Evolutionary conservation across 2,797 vertebrate genomes (phyloP).

Genomic region (Crocidura indochinensis): DNA sequence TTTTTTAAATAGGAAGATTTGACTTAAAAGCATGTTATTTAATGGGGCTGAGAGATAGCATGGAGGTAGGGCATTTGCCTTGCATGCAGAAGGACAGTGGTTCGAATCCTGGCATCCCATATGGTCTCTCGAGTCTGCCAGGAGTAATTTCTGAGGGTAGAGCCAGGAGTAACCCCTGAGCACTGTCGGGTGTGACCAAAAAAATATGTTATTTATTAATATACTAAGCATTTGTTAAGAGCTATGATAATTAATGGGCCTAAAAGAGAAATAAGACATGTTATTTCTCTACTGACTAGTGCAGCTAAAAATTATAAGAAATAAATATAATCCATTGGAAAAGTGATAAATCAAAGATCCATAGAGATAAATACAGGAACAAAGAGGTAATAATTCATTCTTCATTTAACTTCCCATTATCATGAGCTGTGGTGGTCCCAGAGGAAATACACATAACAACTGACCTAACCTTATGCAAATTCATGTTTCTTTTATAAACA

Average conservation of each 20-base stretch:
- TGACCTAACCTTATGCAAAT: background rate
- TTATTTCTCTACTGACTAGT: background rate
- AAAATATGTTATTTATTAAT: background rate
- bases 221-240: slow-evolving; percentile 14
- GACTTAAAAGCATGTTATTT: slow-evolving; percentile 56
- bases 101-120: too few relatives aligned
- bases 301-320: slow-evolving; percentile 35
- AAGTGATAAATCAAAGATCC: slow-evolving; percentile 42
- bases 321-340: slow-evolving; percentile 18
- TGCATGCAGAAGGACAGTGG: too few relatives aligned
- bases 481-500: background rate
- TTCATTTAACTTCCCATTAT: background rate
- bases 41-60: too few relatives aligned
- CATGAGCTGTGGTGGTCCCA: background rate
- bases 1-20: slow-evolving; percentile 42
- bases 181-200: background rate
- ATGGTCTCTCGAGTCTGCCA: too few relatives aligned
- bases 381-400: background rate
- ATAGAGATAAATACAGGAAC: background rate
- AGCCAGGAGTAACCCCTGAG: too few relatives aligned
- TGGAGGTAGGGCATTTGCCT: too few relatives aligned
- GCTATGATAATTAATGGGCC: background rate
- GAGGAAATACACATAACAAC: background rate
- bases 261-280: slow-evolving; percentile 19
- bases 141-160: too few relatives aligned